A percentile compares a stretch with the other conserved stretches of the same genome.
Conservation (phyloP, 2,113 vertebrate genomes). For the Scatophagus argus region DNA sequence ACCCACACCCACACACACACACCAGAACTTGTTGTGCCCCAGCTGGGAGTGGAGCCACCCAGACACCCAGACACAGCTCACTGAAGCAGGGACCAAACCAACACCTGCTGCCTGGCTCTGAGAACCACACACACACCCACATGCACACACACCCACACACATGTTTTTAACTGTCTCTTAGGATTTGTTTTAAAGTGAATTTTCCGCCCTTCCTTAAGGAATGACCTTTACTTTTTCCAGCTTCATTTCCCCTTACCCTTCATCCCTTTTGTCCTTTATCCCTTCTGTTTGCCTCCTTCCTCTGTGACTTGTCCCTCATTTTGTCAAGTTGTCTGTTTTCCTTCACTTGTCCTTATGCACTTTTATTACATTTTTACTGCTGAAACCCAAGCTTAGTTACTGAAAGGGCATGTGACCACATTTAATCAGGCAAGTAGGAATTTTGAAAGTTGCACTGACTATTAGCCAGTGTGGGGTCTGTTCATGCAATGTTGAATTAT, state of each 20-base stretch:
- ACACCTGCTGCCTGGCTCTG: conserved; percentile 72
- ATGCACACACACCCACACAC: conserved; percentile 20
- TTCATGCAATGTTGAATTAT: too few species aligned
- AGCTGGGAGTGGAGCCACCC: conserved; percentile 66
- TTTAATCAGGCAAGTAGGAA: conserved; percentile 19
- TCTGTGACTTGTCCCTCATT: neutral
- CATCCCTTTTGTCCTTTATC: conserved; percentile 3
- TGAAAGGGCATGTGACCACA: neutral
- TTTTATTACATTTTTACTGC: conserved; percentile 7
- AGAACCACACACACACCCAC: conserved; percentile 38
- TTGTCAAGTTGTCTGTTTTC: conserved; percentile 34
- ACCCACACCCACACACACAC: conserved; percentile 14
- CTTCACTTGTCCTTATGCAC: neutral
- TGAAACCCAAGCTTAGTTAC: conserved; percentile 21
- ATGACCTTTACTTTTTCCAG: conserved; percentile 50
- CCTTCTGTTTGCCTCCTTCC: neutral
- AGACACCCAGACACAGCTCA: conserved; percentile 72
- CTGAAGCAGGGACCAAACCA: conserved; percentile 73
- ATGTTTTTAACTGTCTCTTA: conserved; percentile 4
- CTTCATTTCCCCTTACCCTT: conserved; percentile 14
- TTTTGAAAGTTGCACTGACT: neutral
- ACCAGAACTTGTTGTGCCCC: conserved; percentile 56
- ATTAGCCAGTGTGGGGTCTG: neutral
- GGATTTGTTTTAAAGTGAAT: conserved; percentile 31
- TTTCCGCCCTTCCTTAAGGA: conserved; percentile 24